A percentile compares a stretch with the other conserved stretches of the same genome.
Evolutionary conservation across 2,888 invertebrate genomes (phyloP).

Genomic region (Dynastes maya): DNA sequence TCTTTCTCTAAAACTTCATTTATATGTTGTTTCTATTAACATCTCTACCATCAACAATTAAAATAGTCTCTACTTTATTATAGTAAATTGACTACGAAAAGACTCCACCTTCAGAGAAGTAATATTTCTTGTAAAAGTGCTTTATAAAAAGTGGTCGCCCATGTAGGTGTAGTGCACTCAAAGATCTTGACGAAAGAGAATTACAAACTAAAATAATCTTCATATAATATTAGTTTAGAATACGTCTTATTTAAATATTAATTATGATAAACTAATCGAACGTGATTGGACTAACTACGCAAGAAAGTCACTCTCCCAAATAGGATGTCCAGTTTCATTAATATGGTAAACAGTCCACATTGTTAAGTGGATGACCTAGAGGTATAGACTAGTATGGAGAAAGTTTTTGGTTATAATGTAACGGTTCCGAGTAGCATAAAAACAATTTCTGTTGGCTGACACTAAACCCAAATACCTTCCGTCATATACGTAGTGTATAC

Average conservation of each 20-base stretch:
- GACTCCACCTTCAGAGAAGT: no score
- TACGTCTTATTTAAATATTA: constrained; percentile 16
- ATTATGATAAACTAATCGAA: constrained; percentile 33
- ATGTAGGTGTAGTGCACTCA: not conserved
- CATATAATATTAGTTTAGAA: no score
- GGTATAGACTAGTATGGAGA: constrained; percentile 53
- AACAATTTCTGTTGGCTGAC: constrained; percentile 45
- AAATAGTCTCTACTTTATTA: no score
- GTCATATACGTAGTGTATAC: constrained; percentile 16
- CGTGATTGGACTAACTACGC: constrained; percentile 27
- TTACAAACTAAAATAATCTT: no score
- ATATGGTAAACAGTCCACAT: constrained; percentile 52
- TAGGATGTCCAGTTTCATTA: constrained; percentile 48
- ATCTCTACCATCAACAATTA: no score
- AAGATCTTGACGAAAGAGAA: no score
- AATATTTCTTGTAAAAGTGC: no score
- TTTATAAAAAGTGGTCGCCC: no score
- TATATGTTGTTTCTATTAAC: no score
- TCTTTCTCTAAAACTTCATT: no score
- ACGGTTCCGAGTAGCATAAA: constrained; percentile 53
- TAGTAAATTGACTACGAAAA: no score
- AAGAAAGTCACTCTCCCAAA: constrained; percentile 40
- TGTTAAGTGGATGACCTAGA: constrained; percentile 53
- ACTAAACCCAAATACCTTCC: constrained; percentile 46
- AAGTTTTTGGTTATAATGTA: constrained; percentile 55